phyloP scores from a whole-genome alignment of 1,140 invertebrate species.

The Bombus pyrosoma region DNA sequence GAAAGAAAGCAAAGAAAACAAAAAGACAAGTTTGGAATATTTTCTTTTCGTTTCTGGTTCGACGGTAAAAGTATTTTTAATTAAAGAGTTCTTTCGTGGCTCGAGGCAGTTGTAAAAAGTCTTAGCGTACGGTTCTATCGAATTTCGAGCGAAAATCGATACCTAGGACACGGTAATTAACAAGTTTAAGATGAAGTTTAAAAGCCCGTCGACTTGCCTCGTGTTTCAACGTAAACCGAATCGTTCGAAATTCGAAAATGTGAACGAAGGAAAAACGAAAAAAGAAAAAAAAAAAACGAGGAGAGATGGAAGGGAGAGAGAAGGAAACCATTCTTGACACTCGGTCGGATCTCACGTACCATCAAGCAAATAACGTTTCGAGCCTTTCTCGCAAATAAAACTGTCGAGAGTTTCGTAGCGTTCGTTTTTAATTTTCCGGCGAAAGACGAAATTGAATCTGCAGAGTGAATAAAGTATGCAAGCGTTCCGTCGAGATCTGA shows the following conservation, averaged over 20 bases:
- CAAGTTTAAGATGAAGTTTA: slow-evolving; percentile 52
- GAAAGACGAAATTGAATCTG: slow-evolving; percentile 35
- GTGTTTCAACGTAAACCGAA: slow-evolving; percentile 9
- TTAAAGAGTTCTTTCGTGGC: slow-evolving; percentile 39
- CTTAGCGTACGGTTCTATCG: slow-evolving; percentile 35
- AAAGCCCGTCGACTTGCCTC: slow-evolving; percentile 33
- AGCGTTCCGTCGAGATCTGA: not conserved
- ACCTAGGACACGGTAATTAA: slow-evolving; percentile 38
- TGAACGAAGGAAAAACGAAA: not conserved
- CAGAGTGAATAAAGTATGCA: slow-evolving; percentile 35
- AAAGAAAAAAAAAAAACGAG: too few species aligned
- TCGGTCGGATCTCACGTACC: not conserved
- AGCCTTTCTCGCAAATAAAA: slow-evolving; percentile 23
- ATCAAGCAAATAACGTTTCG: slow-evolving; percentile 27
- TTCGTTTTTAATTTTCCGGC: slow-evolving; percentile 41
- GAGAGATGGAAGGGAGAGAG: too few species aligned
- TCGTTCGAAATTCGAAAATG: slow-evolving; percentile 34
- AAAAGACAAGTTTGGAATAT: not conserved
- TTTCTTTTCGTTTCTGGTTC: slow-evolving; percentile 7
- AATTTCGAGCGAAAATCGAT: slow-evolving; percentile 53
- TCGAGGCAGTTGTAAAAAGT: slow-evolving; percentile 43
- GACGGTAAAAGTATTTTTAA: slow-evolving; percentile 41
- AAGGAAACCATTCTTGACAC: slow-evolving; percentile 13
- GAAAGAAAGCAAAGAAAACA: not conserved
- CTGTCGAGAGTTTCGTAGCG: not conserved